phyloP scores from a whole-genome alignment of 2,797 vertebrate genomes.

The Notolabrus celidotus region DNA sequence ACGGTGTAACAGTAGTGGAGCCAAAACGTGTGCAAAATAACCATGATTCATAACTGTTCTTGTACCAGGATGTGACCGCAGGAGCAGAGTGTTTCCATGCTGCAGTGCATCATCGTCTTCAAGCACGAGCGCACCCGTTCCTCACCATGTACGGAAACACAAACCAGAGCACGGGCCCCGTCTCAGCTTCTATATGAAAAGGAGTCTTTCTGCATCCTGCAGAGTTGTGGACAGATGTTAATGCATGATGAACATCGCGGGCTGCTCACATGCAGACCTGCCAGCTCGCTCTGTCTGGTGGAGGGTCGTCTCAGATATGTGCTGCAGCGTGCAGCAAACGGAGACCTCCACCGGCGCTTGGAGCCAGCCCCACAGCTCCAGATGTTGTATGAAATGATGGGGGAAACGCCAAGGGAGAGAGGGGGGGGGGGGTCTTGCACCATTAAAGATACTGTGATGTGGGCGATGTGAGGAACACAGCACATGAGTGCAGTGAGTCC shows the following conservation, averaged over 20 bases:
- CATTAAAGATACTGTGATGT: slow-evolving; percentile 78
- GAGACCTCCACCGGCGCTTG: slow-evolving; percentile 76
- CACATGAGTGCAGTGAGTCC: slow-evolving; percentile 51
- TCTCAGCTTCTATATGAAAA: slow-evolving; percentile 29
- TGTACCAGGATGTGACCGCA: slow-evolving; percentile 77
- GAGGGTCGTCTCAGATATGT: slow-evolving; percentile 62
- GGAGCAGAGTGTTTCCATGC: slow-evolving; percentile 76
- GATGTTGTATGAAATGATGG: slow-evolving; percentile 75
- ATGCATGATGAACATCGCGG: slow-evolving; percentile 48
- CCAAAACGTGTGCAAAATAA: slow-evolving; percentile 75
- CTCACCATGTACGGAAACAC: slow-evolving; percentile 50
- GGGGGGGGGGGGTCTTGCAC: slow-evolving; percentile 49
- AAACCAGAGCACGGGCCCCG: slow-evolving; percentile 39
- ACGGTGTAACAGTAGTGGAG: slow-evolving; percentile 61
- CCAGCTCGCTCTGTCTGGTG: slow-evolving; percentile 44
- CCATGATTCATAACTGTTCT: slow-evolving; percentile 76
- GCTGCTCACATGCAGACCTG: slow-evolving; percentile 38
- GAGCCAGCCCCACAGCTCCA: slow-evolving; percentile 69
- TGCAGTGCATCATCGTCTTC: slow-evolving; percentile 57
- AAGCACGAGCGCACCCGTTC: slow-evolving; percentile 51
- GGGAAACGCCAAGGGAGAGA: slow-evolving; percentile 39
- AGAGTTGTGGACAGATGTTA: slow-evolving; percentile 64
- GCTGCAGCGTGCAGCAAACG: slow-evolving; percentile 49
- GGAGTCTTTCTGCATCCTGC: slow-evolving; percentile 35
- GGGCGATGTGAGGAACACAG: slow-evolving; percentile 62